Percentiles rank a stretch among this genome's conserved stretches.
Evolutionary conservation across 2,888 invertebrate species (phyloP).

Genomic region (Noctuana brunneofusca): DNA sequence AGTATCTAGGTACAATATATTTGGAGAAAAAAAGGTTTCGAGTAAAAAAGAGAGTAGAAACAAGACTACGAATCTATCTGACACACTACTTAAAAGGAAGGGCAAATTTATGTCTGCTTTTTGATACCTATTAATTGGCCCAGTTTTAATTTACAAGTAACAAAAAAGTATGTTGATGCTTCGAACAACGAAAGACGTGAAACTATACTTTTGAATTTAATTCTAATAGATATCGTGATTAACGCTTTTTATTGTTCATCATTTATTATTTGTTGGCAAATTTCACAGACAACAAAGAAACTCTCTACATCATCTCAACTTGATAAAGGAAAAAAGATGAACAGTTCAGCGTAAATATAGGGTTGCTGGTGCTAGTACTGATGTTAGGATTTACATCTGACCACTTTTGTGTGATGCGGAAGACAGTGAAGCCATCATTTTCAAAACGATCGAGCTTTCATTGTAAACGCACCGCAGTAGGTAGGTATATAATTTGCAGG

Average conservation of each 20-base stretch:
- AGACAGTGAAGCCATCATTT: neutral
- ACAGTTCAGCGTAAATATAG: neutral
- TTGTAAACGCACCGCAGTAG: neutral
- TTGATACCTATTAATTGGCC: neutral
- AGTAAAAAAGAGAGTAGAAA: neutral
- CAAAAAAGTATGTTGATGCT: neutral
- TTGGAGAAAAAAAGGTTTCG: neutral
- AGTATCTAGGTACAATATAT: neutral
- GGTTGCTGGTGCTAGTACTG: neutral
- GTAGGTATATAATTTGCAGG: constrained; percentile 10
- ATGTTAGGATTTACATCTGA: neutral
- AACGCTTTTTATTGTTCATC: neutral
- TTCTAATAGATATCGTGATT: constrained; percentile 3
- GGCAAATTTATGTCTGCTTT: neutral
- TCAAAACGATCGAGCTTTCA: constrained; percentile 3
- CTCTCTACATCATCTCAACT: neutral
- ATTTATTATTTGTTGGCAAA: neutral
- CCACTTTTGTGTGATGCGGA: neutral
- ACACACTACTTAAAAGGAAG: neutral
- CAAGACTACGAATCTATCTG: neutral
- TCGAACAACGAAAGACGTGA: constrained; percentile 1
- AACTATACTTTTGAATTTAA: neutral
- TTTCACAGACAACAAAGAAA: neutral
- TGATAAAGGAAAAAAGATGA: neutral
- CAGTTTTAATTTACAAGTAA: neutral